Percentiles rank a stretch among this genome's conserved stretches.
phyloP scores from a whole-genome alignment of 2,888 invertebrate genomes.

The Lasioglossum vierecki region DNA sequence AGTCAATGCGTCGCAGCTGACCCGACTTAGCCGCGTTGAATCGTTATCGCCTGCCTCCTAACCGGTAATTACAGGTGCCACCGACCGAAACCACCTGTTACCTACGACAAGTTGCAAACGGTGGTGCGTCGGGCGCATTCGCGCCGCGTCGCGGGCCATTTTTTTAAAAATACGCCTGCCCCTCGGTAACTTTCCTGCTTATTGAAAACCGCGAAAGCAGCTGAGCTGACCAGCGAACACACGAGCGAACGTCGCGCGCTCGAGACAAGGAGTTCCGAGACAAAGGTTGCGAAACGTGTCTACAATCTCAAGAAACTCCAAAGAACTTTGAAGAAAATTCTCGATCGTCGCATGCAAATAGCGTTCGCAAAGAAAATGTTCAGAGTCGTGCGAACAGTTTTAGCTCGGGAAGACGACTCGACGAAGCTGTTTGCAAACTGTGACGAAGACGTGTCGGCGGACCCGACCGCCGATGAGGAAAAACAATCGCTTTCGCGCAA shows the following conservation, averaged over 20 bases:
- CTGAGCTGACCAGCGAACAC: not conserved
- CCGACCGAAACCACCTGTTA: constrained; percentile 74
- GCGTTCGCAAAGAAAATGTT: not conserved
- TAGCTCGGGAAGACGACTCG: not conserved
- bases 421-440: not conserved
- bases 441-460: not conserved
- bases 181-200: not conserved
- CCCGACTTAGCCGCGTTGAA: constrained; percentile 59
- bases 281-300: not conserved
- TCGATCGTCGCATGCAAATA: not conserved
- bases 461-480: not conserved
- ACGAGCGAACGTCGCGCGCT: not conserved
- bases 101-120: constrained; percentile 62
- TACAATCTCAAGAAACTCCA: not conserved
- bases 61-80: constrained; percentile 74
- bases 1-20: constrained; percentile 64
- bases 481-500: constrained; percentile 24
- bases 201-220: not conserved
- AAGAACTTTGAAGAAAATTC: not conserved
- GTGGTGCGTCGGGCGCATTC: constrained; percentile 11
- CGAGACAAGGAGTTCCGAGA: not conserved
- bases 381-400: not conserved
- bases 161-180: not conserved
- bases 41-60: constrained; percentile 68
- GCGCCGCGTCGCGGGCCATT: not conserved